Percentiles rank a stretch among this genome's conserved stretches.
phyloP scores from a whole-genome alignment of 2,113 vertebrate genomes.

The Proteles cristata region DNA sequence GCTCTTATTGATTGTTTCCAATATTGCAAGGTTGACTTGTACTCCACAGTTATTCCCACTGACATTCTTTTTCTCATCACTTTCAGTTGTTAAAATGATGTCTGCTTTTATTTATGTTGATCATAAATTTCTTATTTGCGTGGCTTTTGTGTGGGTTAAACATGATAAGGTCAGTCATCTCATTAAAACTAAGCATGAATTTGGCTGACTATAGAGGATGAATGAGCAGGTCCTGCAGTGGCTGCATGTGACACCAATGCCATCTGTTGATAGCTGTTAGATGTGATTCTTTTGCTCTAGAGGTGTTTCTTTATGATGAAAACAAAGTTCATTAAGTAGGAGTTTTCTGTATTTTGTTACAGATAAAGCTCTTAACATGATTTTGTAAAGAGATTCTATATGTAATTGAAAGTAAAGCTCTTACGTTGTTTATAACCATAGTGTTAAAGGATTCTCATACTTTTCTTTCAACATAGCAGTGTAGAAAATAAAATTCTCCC shows the following conservation, averaged over 20 bases:
- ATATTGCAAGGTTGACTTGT: background rate
- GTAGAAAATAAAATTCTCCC: background rate
- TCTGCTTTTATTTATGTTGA: background rate
- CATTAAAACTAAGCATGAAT: background rate
- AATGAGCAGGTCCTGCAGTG: background rate
- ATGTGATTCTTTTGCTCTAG: constrained; percentile 15
- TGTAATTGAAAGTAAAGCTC: constrained; percentile 40
- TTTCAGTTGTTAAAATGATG: constrained; percentile 1
- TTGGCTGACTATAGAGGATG: background rate
- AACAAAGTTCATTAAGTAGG: background rate
- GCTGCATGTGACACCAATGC: background rate
- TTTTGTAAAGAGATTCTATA: constrained; percentile 16
- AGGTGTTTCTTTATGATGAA: background rate
- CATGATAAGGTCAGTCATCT: background rate
- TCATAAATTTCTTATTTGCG: background rate
- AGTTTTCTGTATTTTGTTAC: background rate
- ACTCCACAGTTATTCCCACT: background rate
- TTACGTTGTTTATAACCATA: constrained; percentile 23
- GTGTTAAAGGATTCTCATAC: background rate
- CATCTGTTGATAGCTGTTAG: constrained; percentile 9
- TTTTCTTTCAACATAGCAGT: background rate
- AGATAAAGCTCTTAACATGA: background rate
- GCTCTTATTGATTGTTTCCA: background rate
- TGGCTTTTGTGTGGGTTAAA: constrained; percentile 36
- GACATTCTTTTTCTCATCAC: background rate